phyloP scores from a whole-genome alignment of 1,140 invertebrate genomes.

The Aleiodes sp. region DNA sequence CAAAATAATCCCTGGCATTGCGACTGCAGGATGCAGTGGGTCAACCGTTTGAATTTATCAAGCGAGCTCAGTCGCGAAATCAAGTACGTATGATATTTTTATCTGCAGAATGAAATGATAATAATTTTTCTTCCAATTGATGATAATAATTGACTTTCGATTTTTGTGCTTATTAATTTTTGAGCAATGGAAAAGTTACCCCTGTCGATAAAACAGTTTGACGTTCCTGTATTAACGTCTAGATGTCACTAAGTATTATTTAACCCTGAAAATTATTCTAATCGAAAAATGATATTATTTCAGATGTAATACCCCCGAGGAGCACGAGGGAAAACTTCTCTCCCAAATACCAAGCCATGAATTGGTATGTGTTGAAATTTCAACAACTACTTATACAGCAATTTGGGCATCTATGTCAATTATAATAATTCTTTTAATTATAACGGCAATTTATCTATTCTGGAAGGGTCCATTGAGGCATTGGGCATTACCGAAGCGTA shows the following conservation, averaged over 20 bases:
- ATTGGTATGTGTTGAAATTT: constrained; percentile 48
- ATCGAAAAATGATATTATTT: constrained; percentile 9
- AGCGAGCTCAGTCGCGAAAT: constrained; percentile 50
- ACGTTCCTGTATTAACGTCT: no score
- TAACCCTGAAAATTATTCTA: no score
- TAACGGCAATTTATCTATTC: constrained; percentile 45
- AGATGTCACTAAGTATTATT: no score
- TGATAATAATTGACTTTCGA: no score
- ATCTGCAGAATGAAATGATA: constrained; percentile 3
- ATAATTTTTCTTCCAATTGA: constrained; percentile 2
- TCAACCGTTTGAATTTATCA: constrained; percentile 47
- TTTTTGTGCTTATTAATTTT: neutral
- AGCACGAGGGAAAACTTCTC: constrained; percentile 45
- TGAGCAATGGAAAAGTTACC: neutral
- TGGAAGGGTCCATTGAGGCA: constrained; percentile 49
- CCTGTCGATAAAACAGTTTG: neutral
- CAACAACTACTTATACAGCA: constrained; percentile 41
- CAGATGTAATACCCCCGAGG: constrained; percentile 53
- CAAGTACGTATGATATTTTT: constrained; percentile 51
- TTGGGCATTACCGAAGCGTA: constrained; percentile 51
- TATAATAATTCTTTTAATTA: constrained; percentile 42
- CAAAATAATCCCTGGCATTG: constrained; percentile 64
- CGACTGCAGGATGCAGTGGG: constrained; percentile 62
- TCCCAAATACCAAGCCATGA: constrained; percentile 50
- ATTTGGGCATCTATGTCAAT: constrained; percentile 52